Base-by-base conservation (phyloP, 2,888 invertebrate genomes). In the Drosophila pseudotakahashii region DNA sequence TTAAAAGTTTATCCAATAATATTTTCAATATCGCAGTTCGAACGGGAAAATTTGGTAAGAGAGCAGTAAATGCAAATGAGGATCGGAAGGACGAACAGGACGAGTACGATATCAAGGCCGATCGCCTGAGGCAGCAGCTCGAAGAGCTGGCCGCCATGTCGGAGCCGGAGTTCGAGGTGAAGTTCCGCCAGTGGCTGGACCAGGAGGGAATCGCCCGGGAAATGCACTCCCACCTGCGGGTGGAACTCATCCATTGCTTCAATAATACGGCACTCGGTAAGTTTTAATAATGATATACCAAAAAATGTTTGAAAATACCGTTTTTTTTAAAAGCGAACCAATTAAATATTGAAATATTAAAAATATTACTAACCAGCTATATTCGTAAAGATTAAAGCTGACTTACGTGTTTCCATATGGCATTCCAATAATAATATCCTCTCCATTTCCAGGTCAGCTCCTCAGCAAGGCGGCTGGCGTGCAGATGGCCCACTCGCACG, bases 171-270 rank as follows among this genome's bases (percentile, higher is more conserved):
- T 92, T 92, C 42, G 90, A 90, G 53, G 68, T 81, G n/a, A 85
- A 90, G 59, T 90, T 92, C 48, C 83, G 89, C 3, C 79, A 90
- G 13, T 92, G 92, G 92, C 87, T 92, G 78, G 81, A 89, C 45
- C 78, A 90, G 13, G 90, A 91, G 67, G 91, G 90, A 58, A 79
- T 92, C 2, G 91, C 91, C 5, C 83, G 84, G 7, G 81, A 88
- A 3, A 61, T 92, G 61, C 91, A 91, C 59, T 86, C 90, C 2
- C 91, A 91, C 61, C 61, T 92, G 23, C 88, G 92, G 1, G 82
- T 79, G 63, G 90, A 92, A 64, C 78, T 92, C 2, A 90, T 92
- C 34, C 78, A 78, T 3, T 89, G 84, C 36, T 92, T 92, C 32
- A 91, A 91, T 37, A 89, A 87, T 73, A 92, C 91, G 1, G 67